phyloP scores from a whole-genome alignment of 1,140 invertebrate genomes.

The Camponotus pennsylvanicus region DNA sequence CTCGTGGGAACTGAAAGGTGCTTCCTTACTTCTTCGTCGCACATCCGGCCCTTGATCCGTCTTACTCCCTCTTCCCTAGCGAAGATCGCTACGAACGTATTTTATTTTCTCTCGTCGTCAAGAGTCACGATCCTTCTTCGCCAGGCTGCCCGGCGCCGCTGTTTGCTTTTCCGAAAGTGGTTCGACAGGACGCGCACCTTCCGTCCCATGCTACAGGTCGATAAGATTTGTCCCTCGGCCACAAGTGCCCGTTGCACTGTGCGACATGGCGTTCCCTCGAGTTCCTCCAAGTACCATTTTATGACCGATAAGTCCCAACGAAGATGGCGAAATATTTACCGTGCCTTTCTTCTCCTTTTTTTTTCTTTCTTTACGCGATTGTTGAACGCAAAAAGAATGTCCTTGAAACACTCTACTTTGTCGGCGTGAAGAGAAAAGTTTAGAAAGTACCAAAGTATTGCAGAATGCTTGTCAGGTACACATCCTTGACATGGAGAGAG shows the following conservation, averaged over 20 bases:
- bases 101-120: slow-evolving; percentile 34
- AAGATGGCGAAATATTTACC: slow-evolving; percentile 63
- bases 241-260: slow-evolving; percentile 31
- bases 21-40: slow-evolving; percentile 71
- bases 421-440: slow-evolving; percentile 18
- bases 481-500: neutral
- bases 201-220: slow-evolving; percentile 38
- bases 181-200: slow-evolving; percentile 36
- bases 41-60: slow-evolving; percentile 32
- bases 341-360: slow-evolving; percentile 18
- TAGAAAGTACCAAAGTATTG: neutral
- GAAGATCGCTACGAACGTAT: slow-evolving; percentile 27
- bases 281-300: slow-evolving; percentile 53
- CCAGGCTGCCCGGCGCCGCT: slow-evolving; percentile 27
- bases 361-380: slow-evolving; percentile 14
- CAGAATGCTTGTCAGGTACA: slow-evolving; percentile 27
- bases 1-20: slow-evolving; percentile 81
- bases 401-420: neutral
- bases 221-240: slow-evolving; percentile 61
- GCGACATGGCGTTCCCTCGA: slow-evolving; percentile 22
- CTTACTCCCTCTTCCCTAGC: slow-evolving; percentile 58
- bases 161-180: slow-evolving; percentile 72
- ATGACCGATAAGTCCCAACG: slow-evolving; percentile 60
- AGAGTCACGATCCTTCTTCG: neutral
- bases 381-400: neutral